Percentiles rank a stretch among this genome's conserved stretches.
Evolutionary conservation across 1,140 invertebrate genomes (phyloP).

Genomic region (Neelides sp.): DNA sequence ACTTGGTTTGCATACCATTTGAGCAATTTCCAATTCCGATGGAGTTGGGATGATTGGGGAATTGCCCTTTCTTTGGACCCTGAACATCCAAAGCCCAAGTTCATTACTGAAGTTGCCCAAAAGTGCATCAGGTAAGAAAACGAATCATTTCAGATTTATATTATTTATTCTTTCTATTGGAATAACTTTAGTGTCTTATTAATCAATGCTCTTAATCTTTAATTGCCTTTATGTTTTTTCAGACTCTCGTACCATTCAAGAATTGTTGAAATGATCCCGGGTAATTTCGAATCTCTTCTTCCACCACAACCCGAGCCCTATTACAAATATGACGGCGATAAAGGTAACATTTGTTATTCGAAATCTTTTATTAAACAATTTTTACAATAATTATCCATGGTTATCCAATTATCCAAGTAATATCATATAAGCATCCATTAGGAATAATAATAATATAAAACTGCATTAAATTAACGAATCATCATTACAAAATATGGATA

Average conservation of each 20-base stretch:
- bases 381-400: no score
- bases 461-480: no score
- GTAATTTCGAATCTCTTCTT: constrained; percentile 69
- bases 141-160: background rate
- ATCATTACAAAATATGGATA: no score
- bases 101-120: constrained; percentile 80
- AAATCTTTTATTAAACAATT: no score
- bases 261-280: constrained; percentile 81
- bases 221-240: constrained; percentile 33
- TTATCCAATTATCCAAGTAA: no score
- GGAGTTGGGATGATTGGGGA: constrained; percentile 97
- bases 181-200: constrained; percentile 5
- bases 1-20: constrained; percentile 98
- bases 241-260: constrained; percentile 91
- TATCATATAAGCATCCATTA: no score
- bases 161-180: constrained; percentile 2
- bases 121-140: constrained; percentile 66
- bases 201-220: background rate
- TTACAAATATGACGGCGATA: constrained; percentile 71
- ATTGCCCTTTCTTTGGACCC: constrained; percentile 66
- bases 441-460: no score
- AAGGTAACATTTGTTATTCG: constrained; percentile 58
- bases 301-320: constrained; percentile 63
- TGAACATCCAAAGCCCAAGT: constrained; percentile 89
- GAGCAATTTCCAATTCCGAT: constrained; percentile 97